A percentile compares a stretch with the other conserved stretches of the same genome.
Evolutionary conservation across 64 coral and sea anemone genomes (phyloP).

Genomic region (Dendronephthya gigantea): DNA sequence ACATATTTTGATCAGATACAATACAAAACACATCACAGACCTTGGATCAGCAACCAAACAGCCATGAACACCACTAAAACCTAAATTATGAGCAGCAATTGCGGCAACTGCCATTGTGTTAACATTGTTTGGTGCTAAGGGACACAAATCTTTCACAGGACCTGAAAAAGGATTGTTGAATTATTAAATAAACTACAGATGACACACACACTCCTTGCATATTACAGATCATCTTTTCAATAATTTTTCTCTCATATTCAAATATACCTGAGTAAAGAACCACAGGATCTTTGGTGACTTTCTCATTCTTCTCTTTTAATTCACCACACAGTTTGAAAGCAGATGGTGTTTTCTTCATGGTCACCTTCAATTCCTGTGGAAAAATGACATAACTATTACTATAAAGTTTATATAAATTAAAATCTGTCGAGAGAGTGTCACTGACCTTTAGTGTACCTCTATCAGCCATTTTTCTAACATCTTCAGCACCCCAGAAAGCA

Average conservation of each 20-base stretch:
- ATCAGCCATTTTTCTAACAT: constrained; percentile 82
- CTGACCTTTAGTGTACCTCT: constrained; percentile 37
- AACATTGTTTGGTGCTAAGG: constrained; percentile 78
- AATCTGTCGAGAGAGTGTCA: too few relatives aligned
- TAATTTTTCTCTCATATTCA: background rate
- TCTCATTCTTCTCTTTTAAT: constrained; percentile 55
- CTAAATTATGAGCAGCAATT: constrained; percentile 68
- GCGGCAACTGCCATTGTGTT: constrained; percentile 87
- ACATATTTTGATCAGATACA: background rate
- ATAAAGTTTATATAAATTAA: too few relatives aligned
- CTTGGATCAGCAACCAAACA: constrained; percentile 75
- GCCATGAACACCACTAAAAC: constrained; percentile 71
- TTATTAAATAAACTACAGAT: background rate
- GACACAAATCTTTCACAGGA: constrained; percentile 53
- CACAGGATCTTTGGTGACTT: constrained; percentile 25
- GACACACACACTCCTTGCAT: background rate
- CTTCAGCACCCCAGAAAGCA: constrained; percentile 66
- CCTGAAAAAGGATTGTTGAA: constrained; percentile 15
- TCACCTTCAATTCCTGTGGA: constrained; percentile 64
- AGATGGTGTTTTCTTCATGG: constrained; percentile 74
- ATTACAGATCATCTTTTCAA: constrained; percentile 34
- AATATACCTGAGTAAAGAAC: constrained; percentile 34
- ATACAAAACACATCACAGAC: constrained; percentile 4
- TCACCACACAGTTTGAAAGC: constrained; percentile 62
- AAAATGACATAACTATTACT: background rate